Conservation (phyloP, 2,113 vertebrate genomes). For the Mus spicilegus region DNA sequence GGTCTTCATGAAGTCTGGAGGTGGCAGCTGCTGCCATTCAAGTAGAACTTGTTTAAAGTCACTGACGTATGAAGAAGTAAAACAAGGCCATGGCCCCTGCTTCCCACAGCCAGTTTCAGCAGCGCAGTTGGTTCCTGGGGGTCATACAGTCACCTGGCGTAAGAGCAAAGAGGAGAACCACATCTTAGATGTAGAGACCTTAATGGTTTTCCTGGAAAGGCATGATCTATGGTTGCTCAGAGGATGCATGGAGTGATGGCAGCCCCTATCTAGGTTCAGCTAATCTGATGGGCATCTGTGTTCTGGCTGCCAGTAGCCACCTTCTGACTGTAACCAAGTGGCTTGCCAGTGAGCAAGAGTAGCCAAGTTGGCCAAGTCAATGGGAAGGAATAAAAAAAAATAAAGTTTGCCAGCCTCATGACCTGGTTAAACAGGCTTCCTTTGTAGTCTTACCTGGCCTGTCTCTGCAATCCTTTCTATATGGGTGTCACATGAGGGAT, state of each 20-base stretch:
- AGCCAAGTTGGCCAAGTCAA: background rate
- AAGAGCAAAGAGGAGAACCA: background rate
- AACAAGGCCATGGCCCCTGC: background rate
- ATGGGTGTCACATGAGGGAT: too few relatives aligned
- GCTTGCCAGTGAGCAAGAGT: background rate
- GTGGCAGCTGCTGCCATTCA: rapidly evolving
- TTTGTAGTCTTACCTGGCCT: rapidly evolving
- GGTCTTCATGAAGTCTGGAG: background rate
- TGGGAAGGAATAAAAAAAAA: background rate
- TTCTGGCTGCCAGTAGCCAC: background rate
- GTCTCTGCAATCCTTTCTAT: background rate
- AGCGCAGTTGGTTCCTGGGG: background rate
- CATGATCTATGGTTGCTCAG: background rate
- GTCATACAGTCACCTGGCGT: background rate
- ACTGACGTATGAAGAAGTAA: background rate
- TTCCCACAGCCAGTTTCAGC: background rate
- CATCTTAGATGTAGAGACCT: background rate
- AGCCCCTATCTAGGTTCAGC: background rate
- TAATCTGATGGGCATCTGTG: background rate
- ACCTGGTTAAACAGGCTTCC: background rate
- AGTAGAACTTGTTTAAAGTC: background rate
- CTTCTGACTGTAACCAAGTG: background rate
- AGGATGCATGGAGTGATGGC: background rate
- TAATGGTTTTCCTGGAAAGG: background rate
- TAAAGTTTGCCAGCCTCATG: background rate